Evolutionary conservation across 35 echinoderm and acorn worm genomes (phyloP), one percentile per base, ranked within the genome.

Genomic region (Heliocidaris erythrogramma): DNA sequence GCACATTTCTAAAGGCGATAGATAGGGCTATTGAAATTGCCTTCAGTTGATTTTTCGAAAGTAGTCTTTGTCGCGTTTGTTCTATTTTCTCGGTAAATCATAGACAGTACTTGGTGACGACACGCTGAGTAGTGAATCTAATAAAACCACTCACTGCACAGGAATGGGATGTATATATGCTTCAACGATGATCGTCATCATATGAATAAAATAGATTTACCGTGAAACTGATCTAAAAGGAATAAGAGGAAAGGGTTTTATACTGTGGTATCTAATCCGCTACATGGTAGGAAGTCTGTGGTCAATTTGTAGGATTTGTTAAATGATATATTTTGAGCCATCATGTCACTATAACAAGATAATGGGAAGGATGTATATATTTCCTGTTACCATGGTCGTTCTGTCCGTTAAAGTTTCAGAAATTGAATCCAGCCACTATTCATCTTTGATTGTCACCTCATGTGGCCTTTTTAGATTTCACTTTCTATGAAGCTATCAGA

Each of bases 161-260:
- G 65, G 65, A 78, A 78, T 78, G 65, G 65, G 17, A 42, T 42
- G 35, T 24, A n/a, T 24, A n/a, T n/a, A 78, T 24, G 65, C 65
- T 78, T 78, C 65, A 78, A 18, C 65, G 27, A n/a, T 7, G 65
- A 24, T 78, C 65, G 17, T n/a, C 65, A 24, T 78, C 65, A 78
- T 78, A 78, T 7, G 65, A n/a, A 78, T 78, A 78, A 78, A 78
- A 78, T 78, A 78, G 65, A 78, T 78, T 78, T 78, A 78, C 65
- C 65, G 8, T n/a, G 65, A 78, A 78, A 78, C 65, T 2, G 27
- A 27, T 78, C 27, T 5, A 78, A n/a, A 78, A 78, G 2, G 65
- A 78, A 78, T 78, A 78, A 78, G 65, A 78, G 18, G 65, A 78
- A 78, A 78, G 65, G 65, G n/a, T 78, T 42, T 78, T n/a, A 78